Conservation (phyloP, 2,797 vertebrate species). For the Morus bassanus region DNA sequence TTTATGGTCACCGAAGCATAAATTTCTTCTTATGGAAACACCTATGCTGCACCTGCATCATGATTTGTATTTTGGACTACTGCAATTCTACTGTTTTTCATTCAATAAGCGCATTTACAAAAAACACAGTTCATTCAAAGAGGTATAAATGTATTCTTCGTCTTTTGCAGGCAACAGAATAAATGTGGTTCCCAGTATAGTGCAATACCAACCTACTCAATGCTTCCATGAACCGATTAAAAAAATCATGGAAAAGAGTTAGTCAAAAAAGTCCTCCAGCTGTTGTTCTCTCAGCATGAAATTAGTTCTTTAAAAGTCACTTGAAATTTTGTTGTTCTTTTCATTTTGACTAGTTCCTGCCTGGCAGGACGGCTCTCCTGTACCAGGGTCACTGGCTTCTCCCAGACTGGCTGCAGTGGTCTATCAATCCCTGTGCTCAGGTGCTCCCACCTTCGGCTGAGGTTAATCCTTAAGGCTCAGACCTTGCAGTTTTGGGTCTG, state of each 20-base stretch:
- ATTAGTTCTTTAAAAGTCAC: neutral
- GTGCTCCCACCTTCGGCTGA: neutral
- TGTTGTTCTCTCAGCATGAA: neutral
- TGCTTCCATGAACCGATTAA: neutral
- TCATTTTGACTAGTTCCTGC: neutral
- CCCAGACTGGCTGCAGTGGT: neutral
- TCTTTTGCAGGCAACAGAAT: neutral
- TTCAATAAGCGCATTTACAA: neutral
- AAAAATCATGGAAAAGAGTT: neutral
- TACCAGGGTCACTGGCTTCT: neutral
- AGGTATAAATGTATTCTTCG: neutral
- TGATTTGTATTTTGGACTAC: neutral
- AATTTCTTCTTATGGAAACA: neutral
- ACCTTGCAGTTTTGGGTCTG: neutral
- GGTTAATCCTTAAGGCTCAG: neutral
- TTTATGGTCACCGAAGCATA: neutral
- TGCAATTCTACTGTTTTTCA: neutral
- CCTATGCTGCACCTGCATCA: neutral
- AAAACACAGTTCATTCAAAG: neutral
- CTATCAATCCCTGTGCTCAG: neutral
- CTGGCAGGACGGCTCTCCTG: rapidly evolving
- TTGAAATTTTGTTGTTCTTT: neutral
- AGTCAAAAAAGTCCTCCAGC: neutral
- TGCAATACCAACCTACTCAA: neutral
- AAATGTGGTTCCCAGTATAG: neutral